Conservation (phyloP, 2,797 vertebrate species). For the Eulemur albifrons region DNA sequence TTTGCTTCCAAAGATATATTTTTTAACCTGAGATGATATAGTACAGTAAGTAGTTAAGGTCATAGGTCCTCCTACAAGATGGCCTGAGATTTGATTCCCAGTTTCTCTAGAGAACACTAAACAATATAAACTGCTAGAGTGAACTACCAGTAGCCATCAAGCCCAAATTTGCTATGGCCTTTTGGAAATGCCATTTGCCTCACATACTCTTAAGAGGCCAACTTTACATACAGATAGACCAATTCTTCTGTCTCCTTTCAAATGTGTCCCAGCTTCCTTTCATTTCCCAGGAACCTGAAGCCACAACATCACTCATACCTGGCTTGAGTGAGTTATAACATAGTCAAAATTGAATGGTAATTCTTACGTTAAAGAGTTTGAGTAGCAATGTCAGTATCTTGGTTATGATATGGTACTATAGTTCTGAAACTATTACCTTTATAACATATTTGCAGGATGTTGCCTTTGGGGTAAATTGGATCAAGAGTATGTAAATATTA, state of each 20-base stretch:
- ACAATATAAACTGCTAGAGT: not conserved
- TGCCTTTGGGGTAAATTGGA: too few species aligned
- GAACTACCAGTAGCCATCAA: not conserved
- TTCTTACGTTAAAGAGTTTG: not conserved
- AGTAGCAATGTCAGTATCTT: too few species aligned
- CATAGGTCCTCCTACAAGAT: too few species aligned
- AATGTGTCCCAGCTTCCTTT: not conserved
- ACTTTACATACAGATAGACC: not conserved
- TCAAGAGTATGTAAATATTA: too few species aligned
- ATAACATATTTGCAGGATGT: too few species aligned
- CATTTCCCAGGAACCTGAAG: not conserved
- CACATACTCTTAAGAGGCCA: not conserved
- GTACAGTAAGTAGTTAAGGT: too few species aligned
- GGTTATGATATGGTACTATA: not conserved
- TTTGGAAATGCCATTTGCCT: not conserved
- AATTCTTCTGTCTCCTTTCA: not conserved
- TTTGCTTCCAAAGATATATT: not conserved
- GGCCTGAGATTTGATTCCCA: too few species aligned
- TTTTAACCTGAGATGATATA: not conserved
- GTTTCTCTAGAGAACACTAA: not conserved
- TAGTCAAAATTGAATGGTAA: not conserved
- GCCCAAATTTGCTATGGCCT: not conserved
- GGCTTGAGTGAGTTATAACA: not conserved
- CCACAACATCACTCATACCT: not conserved
- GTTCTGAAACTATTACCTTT: not conserved